A percentile compares a stretch with the other conserved stretches of the same genome.
phyloP scores from a whole-genome alignment of 2,888 invertebrate genomes.

The Ecliptopera silaceata region DNA sequence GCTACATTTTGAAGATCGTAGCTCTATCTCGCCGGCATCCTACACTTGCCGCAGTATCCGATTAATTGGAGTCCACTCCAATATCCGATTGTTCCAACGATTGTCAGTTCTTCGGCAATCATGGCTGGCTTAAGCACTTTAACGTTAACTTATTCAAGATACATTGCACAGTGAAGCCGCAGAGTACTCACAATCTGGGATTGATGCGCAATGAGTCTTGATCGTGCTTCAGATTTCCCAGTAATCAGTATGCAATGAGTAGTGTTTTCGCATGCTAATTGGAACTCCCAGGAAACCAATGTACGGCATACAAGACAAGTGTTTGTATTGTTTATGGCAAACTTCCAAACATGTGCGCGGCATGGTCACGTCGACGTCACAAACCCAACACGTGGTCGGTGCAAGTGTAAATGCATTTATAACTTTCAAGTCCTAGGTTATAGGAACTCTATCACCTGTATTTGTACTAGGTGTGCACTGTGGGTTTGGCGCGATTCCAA shows the following conservation, averaged over 20 bases:
- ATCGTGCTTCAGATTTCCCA: not conserved
- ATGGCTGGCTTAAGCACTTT: no score
- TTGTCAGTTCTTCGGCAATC: no score
- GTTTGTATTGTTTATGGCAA: slow-evolving; percentile 6
- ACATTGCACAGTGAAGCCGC: no score
- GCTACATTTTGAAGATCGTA: no score
- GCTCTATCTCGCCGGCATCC: no score
- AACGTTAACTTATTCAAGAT: no score
- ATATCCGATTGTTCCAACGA: no score
- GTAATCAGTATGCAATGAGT: not conserved
- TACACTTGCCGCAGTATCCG: no score
- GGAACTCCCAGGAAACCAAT: slow-evolving; percentile 5
- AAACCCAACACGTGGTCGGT: not conserved
- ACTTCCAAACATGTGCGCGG: slow-evolving; percentile 14
- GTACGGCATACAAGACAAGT: no score
- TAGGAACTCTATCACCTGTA: not conserved
- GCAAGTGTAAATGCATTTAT: not conserved
- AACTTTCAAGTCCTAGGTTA: not conserved
- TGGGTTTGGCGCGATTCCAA: not conserved
- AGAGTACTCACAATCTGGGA: no score
- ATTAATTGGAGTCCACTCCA: no score
- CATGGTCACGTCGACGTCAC: slow-evolving; percentile 1
- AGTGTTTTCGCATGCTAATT: slow-evolving; percentile 10
- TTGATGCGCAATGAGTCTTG: no score
- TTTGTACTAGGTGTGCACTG: not conserved